Conservation (phyloP, 2,797 vertebrate genomes). For the Chanos chanos region DNA sequence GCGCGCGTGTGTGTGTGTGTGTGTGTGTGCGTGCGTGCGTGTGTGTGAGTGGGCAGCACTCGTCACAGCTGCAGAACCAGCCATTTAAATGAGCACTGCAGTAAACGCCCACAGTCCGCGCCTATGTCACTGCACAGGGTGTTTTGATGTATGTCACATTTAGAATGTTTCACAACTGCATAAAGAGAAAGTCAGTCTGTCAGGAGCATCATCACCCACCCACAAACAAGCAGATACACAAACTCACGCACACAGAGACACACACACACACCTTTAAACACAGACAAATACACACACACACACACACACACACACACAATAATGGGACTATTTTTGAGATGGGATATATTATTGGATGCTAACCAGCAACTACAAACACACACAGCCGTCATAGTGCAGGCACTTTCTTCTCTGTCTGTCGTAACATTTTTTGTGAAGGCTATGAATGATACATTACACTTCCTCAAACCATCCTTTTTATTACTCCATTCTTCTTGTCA, state of each 20-base stretch:
- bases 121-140: too few species aligned
- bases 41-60: neutral
- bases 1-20: neutral
- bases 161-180: neutral
- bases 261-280: neutral
- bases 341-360: neutral
- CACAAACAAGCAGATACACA: constrained; percentile 17
- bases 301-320: neutral
- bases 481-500: too few species aligned
- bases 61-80: neutral
- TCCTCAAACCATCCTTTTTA: too few species aligned
- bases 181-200: neutral
- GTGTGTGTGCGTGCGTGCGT: neutral
- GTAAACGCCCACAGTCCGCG: neutral
- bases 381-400: neutral
- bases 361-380: constrained; percentile 12
- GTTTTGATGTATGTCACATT: neutral
- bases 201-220: neutral
- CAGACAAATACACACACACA: neutral
- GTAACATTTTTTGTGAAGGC: too few species aligned
- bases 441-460: too few species aligned
- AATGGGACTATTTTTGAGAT: neutral
- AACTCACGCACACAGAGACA: neutral
- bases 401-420: neutral
- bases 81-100: constrained; percentile 4